Conservation (phyloP, 2,113 vertebrate genomes). For the Oryzias curvinotus region DNA sequence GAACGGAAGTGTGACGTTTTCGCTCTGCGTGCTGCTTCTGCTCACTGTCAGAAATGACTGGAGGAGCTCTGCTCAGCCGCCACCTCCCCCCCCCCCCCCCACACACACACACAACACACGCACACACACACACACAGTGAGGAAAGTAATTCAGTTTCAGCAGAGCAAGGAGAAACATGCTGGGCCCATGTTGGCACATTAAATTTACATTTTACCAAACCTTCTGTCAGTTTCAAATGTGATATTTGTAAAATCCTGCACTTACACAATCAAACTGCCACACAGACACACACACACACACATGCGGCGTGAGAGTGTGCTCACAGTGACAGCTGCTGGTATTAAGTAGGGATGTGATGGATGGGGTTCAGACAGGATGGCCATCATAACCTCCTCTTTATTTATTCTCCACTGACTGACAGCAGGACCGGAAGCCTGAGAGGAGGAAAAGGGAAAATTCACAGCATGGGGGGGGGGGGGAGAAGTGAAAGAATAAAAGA, state of each 20-base stretch:
- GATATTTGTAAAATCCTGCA: slow-evolving; percentile 12
- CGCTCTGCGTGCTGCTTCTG: slow-evolving; percentile 7
- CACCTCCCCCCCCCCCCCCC: too few relatives aligned
- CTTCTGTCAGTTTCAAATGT: slow-evolving; percentile 26
- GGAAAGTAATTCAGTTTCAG: slow-evolving; percentile 22
- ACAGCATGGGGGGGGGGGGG: background rate
- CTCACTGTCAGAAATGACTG: slow-evolving; percentile 18
- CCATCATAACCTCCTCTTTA: slow-evolving; percentile 72
- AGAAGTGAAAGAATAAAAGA: background rate
- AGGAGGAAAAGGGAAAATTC: background rate
- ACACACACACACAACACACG: slow-evolving; percentile 2
- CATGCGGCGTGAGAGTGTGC: slow-evolving; percentile 24
- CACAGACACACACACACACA: slow-evolving; percentile 9
- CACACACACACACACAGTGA: slow-evolving; percentile 1
- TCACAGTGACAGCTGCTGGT: slow-evolving; percentile 72
- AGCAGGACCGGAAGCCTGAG: slow-evolving; percentile 17
- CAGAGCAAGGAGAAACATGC: slow-evolving; percentile 13
- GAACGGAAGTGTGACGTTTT: background rate
- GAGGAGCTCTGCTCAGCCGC: background rate
- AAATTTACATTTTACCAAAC: slow-evolving; percentile 32
- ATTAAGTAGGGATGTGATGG: slow-evolving; percentile 74
- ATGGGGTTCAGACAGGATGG: slow-evolving; percentile 70
- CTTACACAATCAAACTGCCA: background rate
- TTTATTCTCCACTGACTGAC: slow-evolving; percentile 72
- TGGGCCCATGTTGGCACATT: slow-evolving; percentile 6